These are phyloP conservation scores for Harpegnathos saltator DNA, from an alignment of 1,140 invertebrate genomes.

Conservation along the genomic window DNA sequence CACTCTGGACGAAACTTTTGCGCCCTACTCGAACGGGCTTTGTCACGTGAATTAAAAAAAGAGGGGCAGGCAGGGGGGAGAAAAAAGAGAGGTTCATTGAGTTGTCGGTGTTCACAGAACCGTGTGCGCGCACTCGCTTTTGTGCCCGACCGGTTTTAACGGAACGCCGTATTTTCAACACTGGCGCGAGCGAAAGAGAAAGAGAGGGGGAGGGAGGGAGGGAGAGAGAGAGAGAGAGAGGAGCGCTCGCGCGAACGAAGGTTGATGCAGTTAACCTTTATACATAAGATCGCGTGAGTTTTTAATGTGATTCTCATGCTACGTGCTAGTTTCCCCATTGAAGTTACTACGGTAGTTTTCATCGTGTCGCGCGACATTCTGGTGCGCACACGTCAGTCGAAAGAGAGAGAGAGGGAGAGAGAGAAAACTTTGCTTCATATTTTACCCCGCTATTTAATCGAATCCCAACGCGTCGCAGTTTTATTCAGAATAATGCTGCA, in stretches of 20 bases:
- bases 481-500: conserved; percentile 5
- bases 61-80: too few species aligned
- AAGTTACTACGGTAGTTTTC: conserved; percentile 46
- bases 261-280: conserved; percentile 57
- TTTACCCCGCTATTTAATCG: not conserved
- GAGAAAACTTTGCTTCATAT: conserved; percentile 39
- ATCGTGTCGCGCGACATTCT: conserved; percentile 6
- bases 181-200: too few species aligned
- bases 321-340: conserved; percentile 49
- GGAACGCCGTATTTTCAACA: conserved; percentile 14
- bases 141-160: conserved; percentile 24
- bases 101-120: conserved; percentile 1
- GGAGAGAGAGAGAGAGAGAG: too few species aligned
- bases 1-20: conserved; percentile 36
- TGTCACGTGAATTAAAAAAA: conserved; percentile 56
- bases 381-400: conserved; percentile 21
- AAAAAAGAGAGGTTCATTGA: conserved; percentile 16
- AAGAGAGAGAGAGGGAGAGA: too few species aligned
- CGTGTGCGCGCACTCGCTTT: not conserved
- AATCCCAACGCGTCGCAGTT: not conserved
- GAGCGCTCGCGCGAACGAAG: conserved; percentile 1
- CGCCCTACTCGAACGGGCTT: conserved; percentile 4
- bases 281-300: conserved; percentile 56
- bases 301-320: conserved; percentile 59
- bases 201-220: too few species aligned